These are phyloP conservation scores for Ctenoplectra terminalis DNA, from an alignment of 1,140 invertebrate species.

Conservation along the genomic window DNA sequence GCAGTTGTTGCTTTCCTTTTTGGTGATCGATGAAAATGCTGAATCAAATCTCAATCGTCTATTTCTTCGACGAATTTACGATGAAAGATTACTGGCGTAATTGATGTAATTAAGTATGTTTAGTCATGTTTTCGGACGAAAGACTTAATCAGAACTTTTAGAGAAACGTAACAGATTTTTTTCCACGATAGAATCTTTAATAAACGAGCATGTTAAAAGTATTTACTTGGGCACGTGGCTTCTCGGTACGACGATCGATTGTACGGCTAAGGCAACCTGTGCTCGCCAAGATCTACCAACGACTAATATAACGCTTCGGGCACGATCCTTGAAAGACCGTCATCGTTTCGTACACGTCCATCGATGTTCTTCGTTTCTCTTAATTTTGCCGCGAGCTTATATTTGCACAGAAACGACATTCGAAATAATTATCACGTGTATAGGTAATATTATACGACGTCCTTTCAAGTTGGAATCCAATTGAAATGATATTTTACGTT, in stretches of 20 bases:
- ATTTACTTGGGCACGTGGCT: neutral
- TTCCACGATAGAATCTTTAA: neutral
- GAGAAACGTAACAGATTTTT: neutral
- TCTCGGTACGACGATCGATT: slow-evolving; percentile 10
- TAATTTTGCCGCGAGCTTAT: neutral
- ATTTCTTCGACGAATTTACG: neutral
- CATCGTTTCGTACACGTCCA: neutral
- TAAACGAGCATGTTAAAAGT: neutral
- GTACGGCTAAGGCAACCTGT: neutral
- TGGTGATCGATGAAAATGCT: neutral
- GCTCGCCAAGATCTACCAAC: slow-evolving; percentile 22
- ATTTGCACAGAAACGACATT: neutral
- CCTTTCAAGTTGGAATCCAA: neutral
- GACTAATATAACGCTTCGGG: slow-evolving; percentile 17
- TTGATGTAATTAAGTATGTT: neutral
- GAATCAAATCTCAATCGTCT: neutral
- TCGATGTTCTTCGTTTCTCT: neutral
- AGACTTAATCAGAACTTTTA: neutral
- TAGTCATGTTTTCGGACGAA: neutral
- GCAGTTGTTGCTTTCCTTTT: slow-evolving; percentile 14
- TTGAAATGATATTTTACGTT: neutral
- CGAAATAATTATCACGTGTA: neutral
- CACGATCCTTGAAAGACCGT: slow-evolving; percentile 25
- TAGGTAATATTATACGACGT: neutral
- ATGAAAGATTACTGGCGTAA: neutral